Percentiles rank a stretch among this genome's conserved stretches.
These are phyloP conservation scores for Hemicordylus capensis DNA, from an alignment of 2,113 vertebrate genomes.

Conservation along the genomic window DNA sequence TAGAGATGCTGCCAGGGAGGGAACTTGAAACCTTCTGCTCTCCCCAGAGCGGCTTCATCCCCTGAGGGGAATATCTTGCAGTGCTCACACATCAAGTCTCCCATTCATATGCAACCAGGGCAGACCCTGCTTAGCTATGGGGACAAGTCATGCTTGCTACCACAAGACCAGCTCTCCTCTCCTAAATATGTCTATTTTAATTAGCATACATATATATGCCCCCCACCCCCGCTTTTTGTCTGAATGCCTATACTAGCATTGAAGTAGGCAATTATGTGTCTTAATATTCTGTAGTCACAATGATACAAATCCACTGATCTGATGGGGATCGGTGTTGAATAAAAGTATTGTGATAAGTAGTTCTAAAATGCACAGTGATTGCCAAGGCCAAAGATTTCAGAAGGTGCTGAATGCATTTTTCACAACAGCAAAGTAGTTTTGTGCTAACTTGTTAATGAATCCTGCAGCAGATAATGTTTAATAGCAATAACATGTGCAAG, in stretches of 20 bases:
- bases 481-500: background rate
- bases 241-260: background rate
- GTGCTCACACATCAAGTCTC: too few relatives aligned
- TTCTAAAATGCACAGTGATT: background rate
- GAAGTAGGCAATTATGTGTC: background rate
- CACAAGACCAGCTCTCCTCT: too few relatives aligned
- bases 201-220: background rate
- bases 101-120: too few relatives aligned
- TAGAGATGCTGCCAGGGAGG: too few relatives aligned
- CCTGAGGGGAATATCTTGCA: too few relatives aligned
- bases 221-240: too few relatives aligned
- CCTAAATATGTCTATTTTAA: background rate
- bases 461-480: background rate
- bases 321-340: background rate
- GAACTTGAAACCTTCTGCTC: too few relatives aligned
- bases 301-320: too few relatives aligned
- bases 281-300: background rate
- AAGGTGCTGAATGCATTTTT: background rate
- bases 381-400: background rate
- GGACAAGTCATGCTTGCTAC: too few relatives aligned
- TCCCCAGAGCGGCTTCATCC: too few relatives aligned
- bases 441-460: background rate
- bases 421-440: background rate
- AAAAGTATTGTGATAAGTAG: background rate
- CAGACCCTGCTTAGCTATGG: too few relatives aligned